These are phyloP conservation scores for Drosophila aff. DNA, from an alignment of 1,140 invertebrate genomes.

Conservation along the genomic window DNA sequence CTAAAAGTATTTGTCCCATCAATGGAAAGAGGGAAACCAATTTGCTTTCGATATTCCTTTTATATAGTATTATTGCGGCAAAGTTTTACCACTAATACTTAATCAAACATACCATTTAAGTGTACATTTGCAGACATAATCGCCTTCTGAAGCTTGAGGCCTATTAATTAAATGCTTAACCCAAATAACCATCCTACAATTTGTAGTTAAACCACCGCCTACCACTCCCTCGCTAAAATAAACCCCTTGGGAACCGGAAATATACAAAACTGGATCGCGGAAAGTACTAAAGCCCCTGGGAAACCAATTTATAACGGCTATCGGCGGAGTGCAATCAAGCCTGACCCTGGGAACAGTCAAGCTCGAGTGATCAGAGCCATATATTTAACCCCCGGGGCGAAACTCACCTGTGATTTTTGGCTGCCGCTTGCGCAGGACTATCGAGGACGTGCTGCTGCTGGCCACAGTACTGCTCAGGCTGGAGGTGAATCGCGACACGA, in stretches of 20 bases:
- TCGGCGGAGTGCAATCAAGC: conserved; percentile 62
- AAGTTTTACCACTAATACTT: background rate
- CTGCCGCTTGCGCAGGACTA: conserved; percentile 69
- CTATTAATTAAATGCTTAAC: background rate
- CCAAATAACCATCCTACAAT: background rate
- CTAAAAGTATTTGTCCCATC: background rate
- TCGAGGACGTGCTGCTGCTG: conserved; percentile 20
- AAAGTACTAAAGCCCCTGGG: conserved; percentile 25
- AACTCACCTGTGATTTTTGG: conserved; percentile 85
- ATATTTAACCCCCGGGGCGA: conserved; percentile 13
- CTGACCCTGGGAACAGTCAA: conserved; percentile 65
- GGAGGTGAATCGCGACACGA: conserved; percentile 51
- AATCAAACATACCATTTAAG: background rate
- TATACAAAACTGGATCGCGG: conserved; percentile 12
- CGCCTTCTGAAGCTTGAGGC: background rate
- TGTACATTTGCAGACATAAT: background rate
- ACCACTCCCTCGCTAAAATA: background rate
- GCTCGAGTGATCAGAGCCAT: conserved; percentile 20
- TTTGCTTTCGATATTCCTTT: background rate
- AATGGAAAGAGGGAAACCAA: conserved; percentile 14
- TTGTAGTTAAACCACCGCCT: background rate
- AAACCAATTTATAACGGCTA: conserved; percentile 50
- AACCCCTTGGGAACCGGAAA: conserved; percentile 16
- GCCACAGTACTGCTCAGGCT: conserved; percentile 26
- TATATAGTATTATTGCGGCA: too few relatives aligned